Conservation (phyloP, 2,888 invertebrate species). For the Autographa gamma region DNA sequence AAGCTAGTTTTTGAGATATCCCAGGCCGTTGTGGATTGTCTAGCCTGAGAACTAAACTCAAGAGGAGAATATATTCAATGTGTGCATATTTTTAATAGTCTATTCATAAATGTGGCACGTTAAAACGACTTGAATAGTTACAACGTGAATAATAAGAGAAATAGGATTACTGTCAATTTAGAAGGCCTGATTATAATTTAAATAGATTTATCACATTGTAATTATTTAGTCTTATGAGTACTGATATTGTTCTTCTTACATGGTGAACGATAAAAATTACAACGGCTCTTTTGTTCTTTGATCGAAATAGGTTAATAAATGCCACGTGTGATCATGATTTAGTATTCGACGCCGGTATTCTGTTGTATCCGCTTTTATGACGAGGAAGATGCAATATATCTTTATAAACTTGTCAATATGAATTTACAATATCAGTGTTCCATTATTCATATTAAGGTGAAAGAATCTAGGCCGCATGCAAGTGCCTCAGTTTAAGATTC, state of each 20-base stretch:
- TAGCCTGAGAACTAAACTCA: conserved; percentile 20
- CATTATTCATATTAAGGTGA: conserved; percentile 11
- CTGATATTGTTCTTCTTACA: conserved; percentile 48
- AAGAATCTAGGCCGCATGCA: conserved; percentile 17
- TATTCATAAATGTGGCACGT: conserved; percentile 35
- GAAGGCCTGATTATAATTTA: conserved; percentile 30
- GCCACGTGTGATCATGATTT: conserved; percentile 6
- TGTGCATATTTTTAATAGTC: conserved; percentile 44
- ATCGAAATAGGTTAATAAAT: conserved; percentile 19
- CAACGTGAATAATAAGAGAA: conserved; percentile 31
- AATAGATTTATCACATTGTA: conserved; percentile 38
- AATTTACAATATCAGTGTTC: conserved; percentile 49
- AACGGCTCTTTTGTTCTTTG: conserved; percentile 18
- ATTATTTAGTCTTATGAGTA: conserved; percentile 45
- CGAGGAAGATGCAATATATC: conserved; percentile 10
- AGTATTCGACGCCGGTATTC: conserved; percentile 5
- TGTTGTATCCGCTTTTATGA: conserved; percentile 12
- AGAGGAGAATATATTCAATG: conserved; percentile 55
- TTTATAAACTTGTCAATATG: conserved; percentile 18
- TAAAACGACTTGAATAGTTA: conserved; percentile 48
- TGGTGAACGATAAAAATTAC: conserved; percentile 17
- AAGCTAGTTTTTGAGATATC: conserved; percentile 21
- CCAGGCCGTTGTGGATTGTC: conserved; percentile 7
- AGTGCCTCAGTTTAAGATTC: conserved; percentile 8
- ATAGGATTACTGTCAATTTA: conserved; percentile 36